A percentile compares a stretch with the other conserved stretches of the same genome.
These are phyloP conservation scores for Calephelis perditalis DNA, from an alignment of 2,888 invertebrate species.

Conservation along the genomic window DNA sequence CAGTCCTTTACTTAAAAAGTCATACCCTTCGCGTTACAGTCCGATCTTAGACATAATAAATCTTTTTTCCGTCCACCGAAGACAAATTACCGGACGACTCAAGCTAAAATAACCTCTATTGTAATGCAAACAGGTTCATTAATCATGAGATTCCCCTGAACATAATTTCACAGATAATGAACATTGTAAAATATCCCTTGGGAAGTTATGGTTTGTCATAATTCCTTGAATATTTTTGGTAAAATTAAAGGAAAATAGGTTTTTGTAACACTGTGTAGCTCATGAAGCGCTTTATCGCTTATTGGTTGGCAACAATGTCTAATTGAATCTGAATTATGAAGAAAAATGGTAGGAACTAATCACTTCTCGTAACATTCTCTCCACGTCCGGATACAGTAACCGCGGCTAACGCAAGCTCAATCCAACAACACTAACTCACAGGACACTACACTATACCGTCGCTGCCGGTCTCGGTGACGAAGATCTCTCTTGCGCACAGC, in stretches of 20 bases:
- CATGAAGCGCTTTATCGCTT: too few species aligned
- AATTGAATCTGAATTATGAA: too few species aligned
- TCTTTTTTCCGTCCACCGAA: conserved; percentile 31
- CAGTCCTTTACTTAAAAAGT: conserved; percentile 13
- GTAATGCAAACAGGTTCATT: not conserved
- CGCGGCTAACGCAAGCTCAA: too few species aligned
- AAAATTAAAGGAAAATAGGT: not conserved
- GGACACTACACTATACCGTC: too few species aligned
- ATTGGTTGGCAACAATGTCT: too few species aligned
- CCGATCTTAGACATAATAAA: conserved; percentile 34
- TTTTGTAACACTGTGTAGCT: not conserved
- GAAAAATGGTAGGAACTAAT: too few species aligned
- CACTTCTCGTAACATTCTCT: too few species aligned
- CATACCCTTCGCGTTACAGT: conserved; percentile 30
- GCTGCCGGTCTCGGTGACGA: too few species aligned
- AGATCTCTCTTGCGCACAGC: too few species aligned
- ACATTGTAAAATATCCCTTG: conserved; percentile 2
- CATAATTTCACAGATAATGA: conserved; percentile 9
- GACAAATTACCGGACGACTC: conserved; percentile 27
- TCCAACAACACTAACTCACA: too few species aligned
- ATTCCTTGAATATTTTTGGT: not conserved
- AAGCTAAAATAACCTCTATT: conserved; percentile 18
- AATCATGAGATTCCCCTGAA: conserved; percentile 1
- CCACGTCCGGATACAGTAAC: too few species aligned
- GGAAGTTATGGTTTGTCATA: conserved; percentile 6